phyloP scores from a whole-genome alignment of 2,888 invertebrate genomes.

The Antheraea yamamai region DNA sequence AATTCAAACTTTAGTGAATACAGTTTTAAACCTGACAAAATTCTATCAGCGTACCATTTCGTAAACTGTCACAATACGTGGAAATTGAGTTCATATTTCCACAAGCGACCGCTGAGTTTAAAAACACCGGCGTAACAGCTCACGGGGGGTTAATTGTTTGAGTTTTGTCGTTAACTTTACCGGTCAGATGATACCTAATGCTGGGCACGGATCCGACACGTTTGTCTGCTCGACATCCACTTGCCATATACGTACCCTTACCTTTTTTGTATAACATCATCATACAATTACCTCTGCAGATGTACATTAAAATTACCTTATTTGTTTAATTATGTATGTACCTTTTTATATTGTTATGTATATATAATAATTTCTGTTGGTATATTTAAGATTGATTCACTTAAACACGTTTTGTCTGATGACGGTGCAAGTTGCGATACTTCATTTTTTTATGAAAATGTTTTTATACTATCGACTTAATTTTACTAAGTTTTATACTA shows the following conservation, averaged over 20 bases:
- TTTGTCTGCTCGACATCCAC: constrained; percentile 41
- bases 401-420: too few species aligned
- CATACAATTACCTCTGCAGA: not conserved
- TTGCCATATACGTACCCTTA: constrained; percentile 25
- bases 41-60: constrained; percentile 35
- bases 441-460: too few species aligned
- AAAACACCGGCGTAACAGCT: constrained; percentile 53
- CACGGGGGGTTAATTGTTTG: constrained; percentile 66
- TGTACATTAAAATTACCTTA: not conserved
- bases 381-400: too few species aligned
- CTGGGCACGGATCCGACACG: constrained; percentile 42
- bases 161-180: constrained; percentile 61
- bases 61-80: constrained; percentile 39
- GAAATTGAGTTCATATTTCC: constrained; percentile 43
- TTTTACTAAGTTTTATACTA: too few species aligned
- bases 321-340: not conserved
- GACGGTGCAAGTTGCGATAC: too few species aligned
- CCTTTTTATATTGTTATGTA: not conserved
- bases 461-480: too few species aligned
- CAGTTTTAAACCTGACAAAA: constrained; percentile 39
- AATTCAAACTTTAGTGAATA: constrained; percentile 40
- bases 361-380: not conserved
- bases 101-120: constrained; percentile 44
- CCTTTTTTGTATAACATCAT: constrained; percentile 28
- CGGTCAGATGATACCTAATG: constrained; percentile 60